Evolutionary conservation across 2,113 vertebrate genomes (phyloP).

Genomic region (Dasyurus viverrinus): DNA sequence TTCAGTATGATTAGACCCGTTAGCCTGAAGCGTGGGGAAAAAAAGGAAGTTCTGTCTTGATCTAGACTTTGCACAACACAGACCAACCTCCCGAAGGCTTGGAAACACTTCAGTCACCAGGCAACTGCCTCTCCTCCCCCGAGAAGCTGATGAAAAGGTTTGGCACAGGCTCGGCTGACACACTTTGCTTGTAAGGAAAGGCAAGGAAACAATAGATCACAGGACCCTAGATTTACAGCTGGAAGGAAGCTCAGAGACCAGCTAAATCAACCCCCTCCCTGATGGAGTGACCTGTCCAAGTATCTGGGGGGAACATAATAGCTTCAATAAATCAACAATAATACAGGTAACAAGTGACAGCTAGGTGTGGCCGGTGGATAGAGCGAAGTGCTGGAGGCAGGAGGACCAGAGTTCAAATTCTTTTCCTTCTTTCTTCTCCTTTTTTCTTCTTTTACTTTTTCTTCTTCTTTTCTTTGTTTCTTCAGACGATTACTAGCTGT

Average conservation of each 20-base stretch:
- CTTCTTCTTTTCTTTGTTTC: too few species aligned
- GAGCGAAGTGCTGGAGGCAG: neutral
- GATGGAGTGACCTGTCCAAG: neutral
- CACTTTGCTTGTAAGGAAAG: neutral
- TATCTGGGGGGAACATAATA: neutral
- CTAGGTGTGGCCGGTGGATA: neutral
- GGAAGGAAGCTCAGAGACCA: neutral
- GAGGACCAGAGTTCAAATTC: neutral
- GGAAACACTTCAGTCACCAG: conserved; percentile 58
- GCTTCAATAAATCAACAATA: neutral
- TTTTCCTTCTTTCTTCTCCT: too few species aligned
- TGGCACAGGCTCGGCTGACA: neutral
- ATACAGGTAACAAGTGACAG: neutral
- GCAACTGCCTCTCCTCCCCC: conserved; percentile 42
- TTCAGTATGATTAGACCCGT: neutral
- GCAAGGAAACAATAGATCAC: neutral
- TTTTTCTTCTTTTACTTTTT: too few species aligned
- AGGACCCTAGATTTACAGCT: neutral
- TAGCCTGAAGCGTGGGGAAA: neutral
- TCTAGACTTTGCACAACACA: neutral
- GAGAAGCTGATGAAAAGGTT: conserved; percentile 42
- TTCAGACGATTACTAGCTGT: neutral
- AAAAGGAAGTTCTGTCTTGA: neutral
- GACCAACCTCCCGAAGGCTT: neutral
- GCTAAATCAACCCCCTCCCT: neutral